A percentile compares a stretch with the other conserved stretches of the same genome.
Evolutionary conservation across 2,113 vertebrate genomes (phyloP).

Genomic region (Muntiacus reevesi): DNA sequence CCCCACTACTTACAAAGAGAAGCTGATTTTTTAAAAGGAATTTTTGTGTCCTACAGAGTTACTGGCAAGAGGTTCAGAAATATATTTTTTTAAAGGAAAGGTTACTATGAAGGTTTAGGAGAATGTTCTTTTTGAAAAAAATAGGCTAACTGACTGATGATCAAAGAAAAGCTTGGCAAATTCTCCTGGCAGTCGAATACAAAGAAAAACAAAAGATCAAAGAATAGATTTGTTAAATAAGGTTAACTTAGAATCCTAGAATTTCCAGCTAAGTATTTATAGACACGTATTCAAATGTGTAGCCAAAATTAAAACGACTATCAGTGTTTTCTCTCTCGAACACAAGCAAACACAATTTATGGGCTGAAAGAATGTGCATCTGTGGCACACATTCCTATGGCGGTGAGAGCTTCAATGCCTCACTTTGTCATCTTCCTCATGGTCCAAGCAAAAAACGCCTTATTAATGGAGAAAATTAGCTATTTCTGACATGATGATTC

Average conservation of each 20-base stretch:
- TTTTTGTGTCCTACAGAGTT: conserved; percentile 14
- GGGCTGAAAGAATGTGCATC: neutral
- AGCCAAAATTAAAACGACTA: conserved; percentile 19
- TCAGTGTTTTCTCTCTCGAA: conserved; percentile 28
- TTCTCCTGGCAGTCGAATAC: conserved; percentile 30
- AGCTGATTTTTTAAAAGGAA: neutral
- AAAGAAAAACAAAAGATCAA: conserved; percentile 39
- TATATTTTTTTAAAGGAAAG: neutral
- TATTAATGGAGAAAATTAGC: neutral
- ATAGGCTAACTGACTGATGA: neutral
- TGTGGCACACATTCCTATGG: neutral
- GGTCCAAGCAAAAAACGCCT: neutral
- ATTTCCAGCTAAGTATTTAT: conserved; percentile 37
- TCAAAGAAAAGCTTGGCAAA: conserved; percentile 57
- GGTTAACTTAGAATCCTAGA: conserved; percentile 15
- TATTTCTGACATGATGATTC: neutral
- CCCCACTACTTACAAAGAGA: neutral
- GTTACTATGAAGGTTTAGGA: neutral
- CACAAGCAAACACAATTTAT: neutral
- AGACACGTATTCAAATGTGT: conserved; percentile 22
- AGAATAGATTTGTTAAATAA: conserved; percentile 49
- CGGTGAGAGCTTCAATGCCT: neutral
- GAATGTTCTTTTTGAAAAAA: neutral
- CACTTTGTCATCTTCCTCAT: neutral
- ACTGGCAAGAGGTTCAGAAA: neutral